Conservation (phyloP, 53 echinoderm and acorn worm species). For the Patiria pectinifera region DNA sequence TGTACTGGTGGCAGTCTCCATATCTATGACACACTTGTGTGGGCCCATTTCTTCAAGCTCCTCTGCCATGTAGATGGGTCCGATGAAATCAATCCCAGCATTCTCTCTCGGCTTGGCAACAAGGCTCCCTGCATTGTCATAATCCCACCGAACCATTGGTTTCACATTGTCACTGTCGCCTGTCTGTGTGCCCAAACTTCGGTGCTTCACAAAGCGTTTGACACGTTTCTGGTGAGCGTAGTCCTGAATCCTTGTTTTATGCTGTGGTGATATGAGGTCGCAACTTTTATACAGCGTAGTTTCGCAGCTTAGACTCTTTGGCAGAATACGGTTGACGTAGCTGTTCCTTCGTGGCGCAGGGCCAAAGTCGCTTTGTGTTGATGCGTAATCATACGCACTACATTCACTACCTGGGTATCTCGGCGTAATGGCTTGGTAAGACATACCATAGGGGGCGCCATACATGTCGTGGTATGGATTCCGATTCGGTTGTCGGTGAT, state of each 20-base stretch:
- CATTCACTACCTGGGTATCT: constrained; percentile 37
- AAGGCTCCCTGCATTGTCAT: constrained; percentile 38
- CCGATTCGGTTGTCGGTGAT: neutral
- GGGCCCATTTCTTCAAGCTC: constrained; percentile 25
- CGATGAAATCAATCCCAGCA: constrained; percentile 64
- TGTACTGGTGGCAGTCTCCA: neutral
- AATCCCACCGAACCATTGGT: constrained; percentile 36
- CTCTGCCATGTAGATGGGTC: constrained; percentile 73
- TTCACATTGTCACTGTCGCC: neutral
- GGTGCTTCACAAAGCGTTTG: constrained; percentile 54
- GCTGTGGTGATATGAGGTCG: constrained; percentile 5
- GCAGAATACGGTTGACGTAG: constrained; percentile 1
- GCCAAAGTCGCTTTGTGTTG: neutral
- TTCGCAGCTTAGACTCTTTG: constrained; percentile 34
- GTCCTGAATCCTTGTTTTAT: neutral
- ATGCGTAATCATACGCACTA: constrained; percentile 15
- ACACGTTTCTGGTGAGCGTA: constrained; percentile 13
- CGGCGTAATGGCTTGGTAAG: constrained; percentile 12
- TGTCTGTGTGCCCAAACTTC: constrained; percentile 52
- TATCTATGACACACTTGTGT: neutral
- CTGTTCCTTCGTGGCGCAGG: neutral
- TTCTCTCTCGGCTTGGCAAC: constrained; percentile 47
- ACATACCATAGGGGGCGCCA: neutral
- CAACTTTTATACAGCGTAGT: neutral
- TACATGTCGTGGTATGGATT: constrained; percentile 11